A percentile compares a stretch with the other conserved stretches of the same genome.
These are phyloP conservation scores for Mechanitis messenoides DNA, from an alignment of 2,888 invertebrate species.

Conservation along the genomic window DNA sequence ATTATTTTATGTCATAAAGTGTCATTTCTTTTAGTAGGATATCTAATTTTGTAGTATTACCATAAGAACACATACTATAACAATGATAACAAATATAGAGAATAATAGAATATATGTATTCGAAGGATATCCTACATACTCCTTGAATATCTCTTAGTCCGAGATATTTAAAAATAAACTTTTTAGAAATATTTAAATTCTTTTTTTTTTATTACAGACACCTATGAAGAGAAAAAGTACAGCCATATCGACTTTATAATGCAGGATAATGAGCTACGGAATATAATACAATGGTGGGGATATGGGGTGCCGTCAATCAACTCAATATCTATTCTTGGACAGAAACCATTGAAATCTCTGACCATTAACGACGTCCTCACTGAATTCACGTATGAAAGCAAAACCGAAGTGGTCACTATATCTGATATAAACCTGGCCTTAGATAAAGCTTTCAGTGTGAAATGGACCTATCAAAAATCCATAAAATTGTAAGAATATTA, in stretches of 20 bases:
- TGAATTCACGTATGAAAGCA: constrained; percentile 41
- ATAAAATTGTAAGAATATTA: background rate
- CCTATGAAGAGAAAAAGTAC: constrained; percentile 77
- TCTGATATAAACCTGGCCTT: constrained; percentile 48
- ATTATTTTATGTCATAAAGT: background rate
- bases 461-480: constrained; percentile 43
- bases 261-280: constrained; percentile 45
- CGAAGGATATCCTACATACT: too few relatives aligned
- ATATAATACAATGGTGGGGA: constrained; percentile 64
- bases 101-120: too few relatives aligned
- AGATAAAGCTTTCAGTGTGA: constrained; percentile 54
- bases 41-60: too few relatives aligned
- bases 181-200: background rate
- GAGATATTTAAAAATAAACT: background rate
- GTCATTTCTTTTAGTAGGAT: background rate
- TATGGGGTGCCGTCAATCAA: constrained; percentile 61
- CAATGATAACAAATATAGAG: too few relatives aligned
- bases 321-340: constrained; percentile 47
- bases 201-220: constrained; percentile 55
- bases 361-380: constrained; percentile 47
- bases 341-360: constrained; percentile 43
- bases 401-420: constrained; percentile 46
- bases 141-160: background rate
- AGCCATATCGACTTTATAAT: constrained; percentile 70
- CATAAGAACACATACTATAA: too few relatives aligned